These are phyloP conservation scores for Euzetes globulus DNA, from an alignment of 2,888 invertebrate species.

Conservation along the genomic window DNA sequence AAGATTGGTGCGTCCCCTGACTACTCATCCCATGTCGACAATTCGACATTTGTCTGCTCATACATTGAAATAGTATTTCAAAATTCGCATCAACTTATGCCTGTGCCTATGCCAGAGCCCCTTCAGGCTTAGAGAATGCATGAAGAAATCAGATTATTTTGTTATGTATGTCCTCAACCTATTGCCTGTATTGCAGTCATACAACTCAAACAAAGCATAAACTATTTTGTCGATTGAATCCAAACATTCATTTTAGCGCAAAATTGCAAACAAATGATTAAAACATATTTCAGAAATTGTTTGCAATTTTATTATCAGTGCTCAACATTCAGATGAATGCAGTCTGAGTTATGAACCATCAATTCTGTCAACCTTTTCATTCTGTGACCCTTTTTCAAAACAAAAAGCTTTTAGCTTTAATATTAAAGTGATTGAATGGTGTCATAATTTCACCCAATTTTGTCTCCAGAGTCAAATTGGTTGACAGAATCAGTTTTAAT, in stretches of 20 bases:
- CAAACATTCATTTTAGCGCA: neutral
- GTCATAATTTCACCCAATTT: too few species aligned
- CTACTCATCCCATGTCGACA: constrained; percentile 24
- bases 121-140: neutral
- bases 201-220: neutral
- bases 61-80: neutral
- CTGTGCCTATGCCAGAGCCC: neutral
- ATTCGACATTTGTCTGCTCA: constrained; percentile 23
- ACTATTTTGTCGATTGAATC: constrained; percentile 2
- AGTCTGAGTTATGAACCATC: too few species aligned
- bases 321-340: too few species aligned
- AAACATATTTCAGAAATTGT: too few species aligned
- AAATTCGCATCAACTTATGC: constrained; percentile 15
- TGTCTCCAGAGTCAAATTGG: too few species aligned
- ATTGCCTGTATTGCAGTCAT: neutral
- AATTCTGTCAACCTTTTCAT: too few species aligned
- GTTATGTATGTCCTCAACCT: constrained; percentile 23
- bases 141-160: constrained; percentile 27
- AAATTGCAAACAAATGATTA: too few species aligned
- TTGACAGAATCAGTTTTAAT: too few species aligned
- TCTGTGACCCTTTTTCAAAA: too few species aligned
- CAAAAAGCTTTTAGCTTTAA: too few species aligned
- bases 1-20: constrained; percentile 31
- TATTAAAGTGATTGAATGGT: too few species aligned
- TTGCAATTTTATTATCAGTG: too few species aligned